Percentiles rank a stretch among this genome's conserved stretches.
phyloP scores from a whole-genome alignment of 2,888 invertebrate species.

The Maniola hyperantus region DNA sequence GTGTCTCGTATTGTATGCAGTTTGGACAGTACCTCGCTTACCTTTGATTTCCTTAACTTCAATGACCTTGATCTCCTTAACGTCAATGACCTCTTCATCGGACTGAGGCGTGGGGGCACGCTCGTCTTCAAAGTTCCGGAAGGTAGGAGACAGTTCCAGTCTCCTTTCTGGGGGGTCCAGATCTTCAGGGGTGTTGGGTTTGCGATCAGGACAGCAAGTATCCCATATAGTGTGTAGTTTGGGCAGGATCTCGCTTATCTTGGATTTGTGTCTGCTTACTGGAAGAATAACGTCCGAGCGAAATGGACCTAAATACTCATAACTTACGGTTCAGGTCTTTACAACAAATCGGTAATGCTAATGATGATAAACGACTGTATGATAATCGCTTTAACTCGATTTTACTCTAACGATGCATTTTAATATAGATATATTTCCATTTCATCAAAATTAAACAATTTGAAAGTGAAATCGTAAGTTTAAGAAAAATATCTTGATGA shows the following conservation, averaged over 20 bases:
- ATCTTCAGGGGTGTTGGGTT: conserved; percentile 47
- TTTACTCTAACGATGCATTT: too few relatives aligned
- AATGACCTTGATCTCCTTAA: conserved; percentile 21
- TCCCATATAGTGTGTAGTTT: conserved; percentile 63
- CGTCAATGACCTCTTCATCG: conserved; percentile 51
- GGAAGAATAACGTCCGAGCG: too few relatives aligned
- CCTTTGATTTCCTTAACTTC: conserved; percentile 22
- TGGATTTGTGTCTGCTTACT: conserved; percentile 63
- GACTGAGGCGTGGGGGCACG: conserved; percentile 54
- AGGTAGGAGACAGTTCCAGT: conserved; percentile 54
- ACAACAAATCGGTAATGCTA: too few relatives aligned
- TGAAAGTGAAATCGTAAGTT: too few relatives aligned
- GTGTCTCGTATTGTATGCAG: conserved; percentile 52
- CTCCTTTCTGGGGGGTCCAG: conserved; percentile 48
- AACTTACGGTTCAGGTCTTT: too few relatives aligned
- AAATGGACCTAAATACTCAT: too few relatives aligned
- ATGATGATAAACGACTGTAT: too few relatives aligned
- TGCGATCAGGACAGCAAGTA: conserved; percentile 64
- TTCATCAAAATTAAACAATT: too few relatives aligned
- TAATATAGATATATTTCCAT: too few relatives aligned
- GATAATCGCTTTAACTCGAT: too few relatives aligned
- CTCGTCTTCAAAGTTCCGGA: conserved; percentile 57
- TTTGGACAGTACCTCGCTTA: conserved; percentile 46
- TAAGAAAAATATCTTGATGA: too few relatives aligned
- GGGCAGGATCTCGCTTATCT: conserved; percentile 55